These are phyloP conservation scores for Malurus alboscapulatus DNA, from an alignment of 2,113 vertebrate genomes.

Conservation along the genomic window DNA sequence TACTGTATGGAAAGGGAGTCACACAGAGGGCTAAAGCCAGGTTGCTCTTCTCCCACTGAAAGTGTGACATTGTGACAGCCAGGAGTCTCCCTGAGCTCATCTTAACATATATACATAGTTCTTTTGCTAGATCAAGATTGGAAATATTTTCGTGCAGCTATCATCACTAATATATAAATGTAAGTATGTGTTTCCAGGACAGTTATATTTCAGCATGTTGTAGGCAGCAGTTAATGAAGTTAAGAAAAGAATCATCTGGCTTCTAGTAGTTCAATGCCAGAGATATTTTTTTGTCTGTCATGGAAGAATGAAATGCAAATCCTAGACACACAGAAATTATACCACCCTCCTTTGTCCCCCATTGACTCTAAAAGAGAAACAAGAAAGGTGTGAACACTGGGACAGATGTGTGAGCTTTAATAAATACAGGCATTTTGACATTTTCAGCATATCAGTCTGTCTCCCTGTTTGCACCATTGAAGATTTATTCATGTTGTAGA, in stretches of 20 bases:
- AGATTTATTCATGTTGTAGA: background rate
- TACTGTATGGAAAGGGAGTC: background rate
- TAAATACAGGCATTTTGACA: background rate
- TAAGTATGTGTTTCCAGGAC: background rate
- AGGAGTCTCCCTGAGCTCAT: background rate
- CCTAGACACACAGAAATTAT: background rate
- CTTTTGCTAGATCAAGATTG: background rate
- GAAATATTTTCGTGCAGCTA: background rate
- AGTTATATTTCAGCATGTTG: background rate
- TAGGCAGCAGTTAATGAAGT: background rate
- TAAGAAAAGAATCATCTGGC: background rate
- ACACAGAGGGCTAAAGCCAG: background rate
- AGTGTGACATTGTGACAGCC: background rate
- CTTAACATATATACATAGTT: background rate
- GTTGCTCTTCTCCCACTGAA: background rate
- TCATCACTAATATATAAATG: background rate
- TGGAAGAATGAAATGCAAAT: background rate
- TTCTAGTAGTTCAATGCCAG: background rate
- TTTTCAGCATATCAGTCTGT: background rate
- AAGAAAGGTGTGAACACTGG: background rate
- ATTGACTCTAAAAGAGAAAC: background rate
- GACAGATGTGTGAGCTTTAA: background rate
- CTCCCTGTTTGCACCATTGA: background rate
- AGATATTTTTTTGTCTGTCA: background rate
- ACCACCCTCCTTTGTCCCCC: too few species aligned